Base-by-base conservation (phyloP, 2,888 invertebrate genomes). In the Listrodromus nycthemerus region DNA sequence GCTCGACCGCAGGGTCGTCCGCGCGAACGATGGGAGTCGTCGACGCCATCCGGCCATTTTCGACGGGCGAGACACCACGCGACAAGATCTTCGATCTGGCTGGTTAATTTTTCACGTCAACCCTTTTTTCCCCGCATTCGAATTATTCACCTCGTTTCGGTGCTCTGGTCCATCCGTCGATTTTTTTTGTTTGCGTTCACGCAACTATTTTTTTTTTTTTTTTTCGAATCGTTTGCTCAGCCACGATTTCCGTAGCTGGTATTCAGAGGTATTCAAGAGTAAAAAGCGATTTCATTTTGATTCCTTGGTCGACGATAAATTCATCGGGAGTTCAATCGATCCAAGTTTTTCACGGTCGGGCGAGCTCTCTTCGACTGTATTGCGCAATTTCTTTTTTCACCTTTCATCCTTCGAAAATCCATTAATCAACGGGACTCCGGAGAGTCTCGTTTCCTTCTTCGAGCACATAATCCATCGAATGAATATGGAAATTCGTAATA, bases 11-110 rank as follows among this genome's bases (percentile, higher is more conserved):
- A 78, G 75, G 80, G 80, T 83, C 84, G 80, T 71, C 69, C 37
- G 74, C 79, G 61, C 75, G 83, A 69, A 74, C 71, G 71, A 85
- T 79, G 76, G 41, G 71, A 78, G 73, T 85, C 70, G 76, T 79
- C 48, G 67, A 10, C n/a, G 45, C 52, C 45, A n/a, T 66, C 65
- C 21, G 30, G 7, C 55, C 58, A 55, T n/a, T 66, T 66, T 52
- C 50, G 19, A 45, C 13, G 30, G 33, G 21, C 67, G 65, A 37
- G 63, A 65, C 63, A 13, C 19, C 19, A 19, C 19, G 19, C 63
- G 63, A 65, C 63, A 21, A 33, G 10, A 33, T 65, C 33, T 65
- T 65, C 63, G 37, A 65, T 65, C 63, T 19, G 21, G 19, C 19
- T 58, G 27, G n/a, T 33, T 13, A 65, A 65, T 37, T 37, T 65